phyloP scores from a whole-genome alignment of 2,113 vertebrate genomes.

The Salminus brasiliensis region DNA sequence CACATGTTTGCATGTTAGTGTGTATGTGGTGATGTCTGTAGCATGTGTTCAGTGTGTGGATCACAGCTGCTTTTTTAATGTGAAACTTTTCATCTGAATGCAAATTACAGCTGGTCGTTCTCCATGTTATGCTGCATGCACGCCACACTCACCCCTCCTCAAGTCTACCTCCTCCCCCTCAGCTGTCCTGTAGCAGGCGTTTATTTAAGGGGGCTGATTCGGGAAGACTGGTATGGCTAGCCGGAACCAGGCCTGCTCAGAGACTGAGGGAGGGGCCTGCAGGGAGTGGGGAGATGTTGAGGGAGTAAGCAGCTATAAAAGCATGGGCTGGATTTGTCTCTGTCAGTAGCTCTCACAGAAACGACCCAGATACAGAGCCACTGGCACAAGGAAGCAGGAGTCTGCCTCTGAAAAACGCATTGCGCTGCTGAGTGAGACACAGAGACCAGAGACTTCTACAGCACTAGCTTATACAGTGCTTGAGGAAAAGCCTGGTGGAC shows the following conservation, averaged over 20 bases:
- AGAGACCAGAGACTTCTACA: constrained; percentile 26
- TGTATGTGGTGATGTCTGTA: constrained; percentile 7
- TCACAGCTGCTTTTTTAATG: not conserved
- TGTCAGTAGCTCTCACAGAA: constrained; percentile 58
- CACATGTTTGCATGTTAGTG: too few species aligned
- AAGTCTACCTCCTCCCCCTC: constrained; percentile 27
- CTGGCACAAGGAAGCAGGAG: constrained; percentile 32
- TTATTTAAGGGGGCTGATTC: constrained; percentile 72
- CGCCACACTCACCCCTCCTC: constrained; percentile 10
- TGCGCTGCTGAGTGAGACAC: not conserved
- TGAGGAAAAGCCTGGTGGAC: not conserved
- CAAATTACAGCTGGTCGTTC: not conserved
- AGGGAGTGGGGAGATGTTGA: constrained; percentile 51
- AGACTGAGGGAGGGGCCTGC: constrained; percentile 44
- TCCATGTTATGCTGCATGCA: not conserved
- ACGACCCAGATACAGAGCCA: constrained; percentile 28
- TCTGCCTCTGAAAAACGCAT: constrained; percentile 12
- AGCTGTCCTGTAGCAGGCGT: constrained; percentile 54
- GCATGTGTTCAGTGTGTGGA: not conserved
- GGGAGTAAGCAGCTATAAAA: constrained; percentile 71
- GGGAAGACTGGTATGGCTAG: constrained; percentile 60
- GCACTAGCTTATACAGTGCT: not conserved
- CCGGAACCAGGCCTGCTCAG: constrained; percentile 60
- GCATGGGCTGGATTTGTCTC: constrained; percentile 51
- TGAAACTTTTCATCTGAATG: not conserved